Evolutionary conservation across 2,888 invertebrate genomes (phyloP).

Genomic region (Endotricha flammealis): DNA sequence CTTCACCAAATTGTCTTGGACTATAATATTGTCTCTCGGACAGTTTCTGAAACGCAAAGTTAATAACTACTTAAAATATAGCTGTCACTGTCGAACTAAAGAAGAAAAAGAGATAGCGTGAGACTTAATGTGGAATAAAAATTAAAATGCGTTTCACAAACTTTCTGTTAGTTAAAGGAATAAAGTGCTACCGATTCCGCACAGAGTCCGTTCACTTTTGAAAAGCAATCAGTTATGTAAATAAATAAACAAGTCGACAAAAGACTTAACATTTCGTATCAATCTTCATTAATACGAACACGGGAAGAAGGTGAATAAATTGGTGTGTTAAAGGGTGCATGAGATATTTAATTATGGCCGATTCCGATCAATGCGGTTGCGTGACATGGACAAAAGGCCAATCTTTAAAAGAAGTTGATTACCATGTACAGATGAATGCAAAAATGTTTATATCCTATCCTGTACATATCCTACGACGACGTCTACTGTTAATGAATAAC

Average conservation of each 20-base stretch:
- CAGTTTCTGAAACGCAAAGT: too few species aligned
- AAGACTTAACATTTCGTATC: slow-evolving; percentile 54
- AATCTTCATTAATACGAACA: slow-evolving; percentile 69
- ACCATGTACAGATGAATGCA: slow-evolving; percentile 29
- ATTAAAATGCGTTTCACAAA: too few species aligned
- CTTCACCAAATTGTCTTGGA: slow-evolving; percentile 34
- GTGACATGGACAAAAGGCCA: slow-evolving; percentile 58
- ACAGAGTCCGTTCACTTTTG: slow-evolving; percentile 21
- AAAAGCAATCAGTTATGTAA: slow-evolving; percentile 35
- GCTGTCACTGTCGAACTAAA: too few species aligned
- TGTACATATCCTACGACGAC: too few species aligned
- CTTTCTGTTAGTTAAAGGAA: too few species aligned
- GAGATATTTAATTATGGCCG: slow-evolving; percentile 71
- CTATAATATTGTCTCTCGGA: too few species aligned
- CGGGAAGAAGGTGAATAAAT: slow-evolving; percentile 62
- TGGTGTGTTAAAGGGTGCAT: slow-evolving; percentile 65
- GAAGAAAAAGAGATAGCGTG: too few species aligned
- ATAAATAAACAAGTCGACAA: slow-evolving; percentile 37
- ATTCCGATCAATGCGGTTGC: slow-evolving; percentile 64
- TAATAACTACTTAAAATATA: too few species aligned
- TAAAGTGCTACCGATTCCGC: slow-evolving; percentile 32
- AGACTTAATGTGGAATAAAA: too few species aligned
- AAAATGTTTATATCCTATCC: too few species aligned
- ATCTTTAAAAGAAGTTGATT: slow-evolving; percentile 42
- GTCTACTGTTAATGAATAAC: too few species aligned